Conservation (phyloP, 37 sponge, comb jelly and placozoan genomes). For the Agelas oroides region DNA sequence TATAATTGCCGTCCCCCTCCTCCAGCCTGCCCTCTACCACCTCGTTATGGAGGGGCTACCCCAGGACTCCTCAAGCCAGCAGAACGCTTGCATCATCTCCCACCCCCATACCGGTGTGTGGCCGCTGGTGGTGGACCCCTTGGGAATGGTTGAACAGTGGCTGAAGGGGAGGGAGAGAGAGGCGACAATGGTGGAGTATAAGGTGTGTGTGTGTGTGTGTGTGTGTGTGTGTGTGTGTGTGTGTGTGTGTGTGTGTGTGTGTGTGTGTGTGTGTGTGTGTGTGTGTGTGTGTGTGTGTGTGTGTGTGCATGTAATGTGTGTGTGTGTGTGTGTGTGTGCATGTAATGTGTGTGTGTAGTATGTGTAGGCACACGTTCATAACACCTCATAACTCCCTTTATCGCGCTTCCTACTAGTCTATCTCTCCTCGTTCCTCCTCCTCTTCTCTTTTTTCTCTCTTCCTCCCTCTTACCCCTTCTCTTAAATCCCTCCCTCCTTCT, state of each 20-base stretch:
- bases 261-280: neutral
- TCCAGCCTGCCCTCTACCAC: conserved; percentile 40
- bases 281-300: neutral
- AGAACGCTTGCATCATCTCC: conserved; percentile 51
- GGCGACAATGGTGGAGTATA: conserved; percentile 1
- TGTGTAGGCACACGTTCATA: no score
- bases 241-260: neutral
- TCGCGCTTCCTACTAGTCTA: neutral
- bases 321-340: neutral
- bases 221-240: neutral
- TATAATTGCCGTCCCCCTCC: neutral
- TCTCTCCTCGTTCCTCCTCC: no score
- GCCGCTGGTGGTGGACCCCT: conserved; percentile 68
- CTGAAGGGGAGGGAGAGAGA: conserved; percentile 21
- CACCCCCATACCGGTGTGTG: conserved; percentile 25
- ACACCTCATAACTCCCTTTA: neutral
- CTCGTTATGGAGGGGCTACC: conserved; percentile 65
- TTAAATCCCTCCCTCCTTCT: no score
- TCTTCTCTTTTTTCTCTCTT: no score
- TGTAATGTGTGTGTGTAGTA: neutral
- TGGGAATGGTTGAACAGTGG: conserved; percentile 59
- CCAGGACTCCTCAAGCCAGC: conserved; percentile 38
- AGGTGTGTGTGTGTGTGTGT: conserved; percentile 29
- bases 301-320: neutral
- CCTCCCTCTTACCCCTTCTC: no score